Conservation (phyloP, 1,140 invertebrate species). For the Apis laboriosa region DNA sequence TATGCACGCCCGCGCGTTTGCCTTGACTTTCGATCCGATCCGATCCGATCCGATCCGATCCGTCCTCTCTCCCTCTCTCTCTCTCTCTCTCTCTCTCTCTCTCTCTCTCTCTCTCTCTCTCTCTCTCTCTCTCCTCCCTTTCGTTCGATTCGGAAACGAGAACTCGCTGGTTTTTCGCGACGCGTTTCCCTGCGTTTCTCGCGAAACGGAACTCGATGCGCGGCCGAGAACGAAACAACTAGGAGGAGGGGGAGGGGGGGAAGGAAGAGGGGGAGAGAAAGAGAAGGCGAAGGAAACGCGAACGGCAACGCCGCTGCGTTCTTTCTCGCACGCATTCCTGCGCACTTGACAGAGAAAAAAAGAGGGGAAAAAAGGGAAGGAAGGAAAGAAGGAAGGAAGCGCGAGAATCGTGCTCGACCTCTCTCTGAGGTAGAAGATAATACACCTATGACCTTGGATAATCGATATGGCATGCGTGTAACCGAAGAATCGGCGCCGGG, state of each 20-base stretch:
- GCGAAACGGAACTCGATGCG: conserved; percentile 1
- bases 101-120: neutral
- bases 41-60: neutral
- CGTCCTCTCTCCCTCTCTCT: neutral
- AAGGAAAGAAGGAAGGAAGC: neutral
- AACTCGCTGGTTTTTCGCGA: neutral
- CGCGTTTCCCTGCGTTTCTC: neutral
- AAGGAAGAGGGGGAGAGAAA: neutral
- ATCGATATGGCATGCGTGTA: neutral
- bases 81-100: neutral
- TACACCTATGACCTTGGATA: conserved; percentile 10
- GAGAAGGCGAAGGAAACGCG: conserved; percentile 28
- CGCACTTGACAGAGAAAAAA: conserved; percentile 45
- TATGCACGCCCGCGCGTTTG: conserved; percentile 5
- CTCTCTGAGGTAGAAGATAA: neutral
- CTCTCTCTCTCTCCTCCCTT: neutral
- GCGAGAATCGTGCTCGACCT: neutral
- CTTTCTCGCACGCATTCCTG: conserved; percentile 65
- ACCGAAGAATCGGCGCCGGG: neutral
- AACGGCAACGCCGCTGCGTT: conserved; percentile 50
- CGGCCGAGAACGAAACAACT: neutral
- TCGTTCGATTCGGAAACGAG: too few species aligned
- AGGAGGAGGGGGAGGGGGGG: too few species aligned
- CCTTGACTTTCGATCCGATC: neutral
- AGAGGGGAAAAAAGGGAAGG: neutral